Evolutionary conservation across 2,888 invertebrate genomes (phyloP).

Genomic region (Pseudococcus longispinus): DNA sequence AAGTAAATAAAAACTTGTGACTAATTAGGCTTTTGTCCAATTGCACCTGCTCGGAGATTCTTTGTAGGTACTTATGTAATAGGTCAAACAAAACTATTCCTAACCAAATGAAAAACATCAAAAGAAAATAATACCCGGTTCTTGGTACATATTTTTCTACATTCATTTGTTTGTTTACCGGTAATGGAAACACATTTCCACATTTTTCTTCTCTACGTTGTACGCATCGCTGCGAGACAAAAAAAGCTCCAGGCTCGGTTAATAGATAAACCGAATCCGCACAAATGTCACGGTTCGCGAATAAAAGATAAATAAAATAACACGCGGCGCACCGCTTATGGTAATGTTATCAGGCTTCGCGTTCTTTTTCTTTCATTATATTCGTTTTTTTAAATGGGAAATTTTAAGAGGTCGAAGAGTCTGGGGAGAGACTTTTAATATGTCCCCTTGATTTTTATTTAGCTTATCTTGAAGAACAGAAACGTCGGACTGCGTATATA

Average conservation of each 20-base stretch:
- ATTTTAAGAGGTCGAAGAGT: slow-evolving; percentile 48
- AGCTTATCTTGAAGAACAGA: slow-evolving; percentile 52
- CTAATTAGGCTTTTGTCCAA: too few species aligned
- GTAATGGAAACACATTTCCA: not conserved
- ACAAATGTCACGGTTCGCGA: slow-evolving; percentile 51
- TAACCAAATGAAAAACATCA: not conserved
- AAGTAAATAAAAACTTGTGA: too few species aligned
- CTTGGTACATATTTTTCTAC: not conserved
- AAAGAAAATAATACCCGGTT: not conserved
- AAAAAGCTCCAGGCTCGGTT: not conserved
- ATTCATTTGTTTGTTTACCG: not conserved
- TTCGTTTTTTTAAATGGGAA: slow-evolving; percentile 53
- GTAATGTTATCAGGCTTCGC: slow-evolving; percentile 57
- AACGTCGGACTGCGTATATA: slow-evolving; percentile 25
- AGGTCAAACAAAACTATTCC: too few species aligned
- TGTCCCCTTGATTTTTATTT: slow-evolving; percentile 57
- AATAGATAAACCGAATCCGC: slow-evolving; percentile 30
- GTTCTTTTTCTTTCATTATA: slow-evolving; percentile 51
- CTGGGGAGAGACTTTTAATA: slow-evolving; percentile 53
- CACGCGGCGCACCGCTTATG: slow-evolving; percentile 54
- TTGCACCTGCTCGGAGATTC: too few species aligned
- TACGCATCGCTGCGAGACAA: not conserved
- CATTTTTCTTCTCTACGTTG: not conserved
- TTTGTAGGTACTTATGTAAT: too few species aligned
- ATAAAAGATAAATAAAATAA: slow-evolving; percentile 58